These are phyloP conservation scores for Pedicia rivosa DNA, from an alignment of 2,888 invertebrate species.

Conservation along the genomic window DNA sequence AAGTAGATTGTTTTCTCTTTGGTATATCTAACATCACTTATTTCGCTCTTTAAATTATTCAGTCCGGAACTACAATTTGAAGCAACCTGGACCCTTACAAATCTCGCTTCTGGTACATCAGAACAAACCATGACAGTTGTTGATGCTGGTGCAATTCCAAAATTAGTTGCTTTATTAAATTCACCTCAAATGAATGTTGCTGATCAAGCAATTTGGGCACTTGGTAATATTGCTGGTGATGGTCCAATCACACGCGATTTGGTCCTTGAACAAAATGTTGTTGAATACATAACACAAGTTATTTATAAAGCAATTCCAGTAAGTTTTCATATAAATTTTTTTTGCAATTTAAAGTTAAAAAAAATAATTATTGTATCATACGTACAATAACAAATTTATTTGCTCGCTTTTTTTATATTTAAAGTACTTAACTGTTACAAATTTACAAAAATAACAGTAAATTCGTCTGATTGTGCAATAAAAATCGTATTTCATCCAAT, in stretches of 20 bases:
- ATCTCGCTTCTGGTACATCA: slow-evolving; percentile 88
- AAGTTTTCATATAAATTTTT: slow-evolving; percentile 5
- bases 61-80: slow-evolving; percentile 79
- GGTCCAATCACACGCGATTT: slow-evolving; percentile 65
- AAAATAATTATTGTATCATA: no score
- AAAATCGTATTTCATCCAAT: no score
- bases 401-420: no score
- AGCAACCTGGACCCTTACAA: slow-evolving; percentile 94
- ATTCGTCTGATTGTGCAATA: no score
- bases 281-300: slow-evolving; percentile 52
- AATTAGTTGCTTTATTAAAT: slow-evolving; percentile 54
- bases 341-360: no score
- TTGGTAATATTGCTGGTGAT: slow-evolving; percentile 95
- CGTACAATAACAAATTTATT: no score
- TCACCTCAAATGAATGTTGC: slow-evolving; percentile 53
- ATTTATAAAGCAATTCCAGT: slow-evolving; percentile 44
- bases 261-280: slow-evolving; percentile 54
- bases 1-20: slow-evolving; percentile 19
- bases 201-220: slow-evolving; percentile 93
- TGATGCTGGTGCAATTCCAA: slow-evolving; percentile 67
- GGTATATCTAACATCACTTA: neutral
- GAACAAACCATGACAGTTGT: slow-evolving; percentile 83
- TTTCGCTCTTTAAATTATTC: slow-evolving; percentile 17
- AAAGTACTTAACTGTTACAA: no score
- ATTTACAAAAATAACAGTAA: no score